Base-by-base conservation (phyloP, 2,888 invertebrate genomes). In the Anodontia alba region DNA sequence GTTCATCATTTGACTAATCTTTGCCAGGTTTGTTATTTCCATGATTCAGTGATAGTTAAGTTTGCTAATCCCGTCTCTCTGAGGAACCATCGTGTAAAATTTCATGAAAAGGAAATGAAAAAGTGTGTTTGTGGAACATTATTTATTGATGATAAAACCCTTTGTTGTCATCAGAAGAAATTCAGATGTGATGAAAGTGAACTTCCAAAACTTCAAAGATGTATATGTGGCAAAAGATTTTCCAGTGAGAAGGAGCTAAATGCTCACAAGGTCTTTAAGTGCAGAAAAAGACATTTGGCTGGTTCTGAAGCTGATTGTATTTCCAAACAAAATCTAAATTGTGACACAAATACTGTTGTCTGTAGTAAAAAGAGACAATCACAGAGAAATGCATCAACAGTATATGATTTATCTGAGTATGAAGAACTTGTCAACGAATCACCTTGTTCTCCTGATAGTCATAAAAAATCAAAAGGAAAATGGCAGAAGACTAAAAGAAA, bases 191-290 rank as follows among this genome's bases (percentile, higher is more conserved):
- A 49, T 1, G 51, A 73, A 26, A 8, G 10, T 1, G 62, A 73
- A 17, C 43, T n/a, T n/a, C 26, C 42, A 43, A 70, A 67, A 10
- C 76, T 85, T 82, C 71, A 76, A 12, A 80, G 67, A 42, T 85
- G 85, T 73, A 42, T 80, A 7, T 85, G 85, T 71, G 85, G 85
- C 8, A 85, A 85, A 43, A 67, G 85, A 26, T 85, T 85, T 71
- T 54, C 29, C 7, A 51, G 70, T 20, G 36, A 76, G 15, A 73
- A 82, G 12, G 66, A 70, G 51, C 46, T 85, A 38, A 2, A 51
- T 20, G 36, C 23, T n/a, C 85, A 85, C 62, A 62, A 54, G 62
- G 62, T 73, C 23, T 42, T 29, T 2, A 85, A 80, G 54, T 85
- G 85, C 69, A 42, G 85, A 26, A 85, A 80, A 54, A 68, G 85